These are phyloP conservation scores for Planococcus citri DNA, from an alignment of 1,140 invertebrate species.

Conservation along the genomic window DNA sequence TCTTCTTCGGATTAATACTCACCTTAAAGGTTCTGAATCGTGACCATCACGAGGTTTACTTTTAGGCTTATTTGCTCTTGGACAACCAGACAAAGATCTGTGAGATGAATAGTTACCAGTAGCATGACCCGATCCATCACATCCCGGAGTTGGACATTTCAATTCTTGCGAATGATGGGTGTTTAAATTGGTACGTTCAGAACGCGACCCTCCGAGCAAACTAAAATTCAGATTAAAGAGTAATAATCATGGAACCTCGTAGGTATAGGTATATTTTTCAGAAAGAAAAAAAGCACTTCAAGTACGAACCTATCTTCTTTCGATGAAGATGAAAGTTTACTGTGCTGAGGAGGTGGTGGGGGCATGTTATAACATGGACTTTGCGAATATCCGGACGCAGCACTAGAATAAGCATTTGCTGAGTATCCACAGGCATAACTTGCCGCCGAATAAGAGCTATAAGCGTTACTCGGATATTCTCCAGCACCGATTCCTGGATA, in stretches of 20 bases:
- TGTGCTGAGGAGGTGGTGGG: slow-evolving; percentile 41
- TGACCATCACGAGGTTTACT: slow-evolving; percentile 82
- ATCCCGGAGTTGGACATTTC: slow-evolving; percentile 84
- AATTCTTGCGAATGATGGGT: slow-evolving; percentile 49
- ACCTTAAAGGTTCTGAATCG: slow-evolving; percentile 79
- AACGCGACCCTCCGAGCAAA: neutral
- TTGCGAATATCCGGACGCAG: slow-evolving; percentile 55
- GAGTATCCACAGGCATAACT: slow-evolving; percentile 56
- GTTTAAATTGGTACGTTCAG: slow-evolving; percentile 4
- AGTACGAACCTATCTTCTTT: slow-evolving; percentile 60
- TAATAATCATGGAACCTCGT: no score
- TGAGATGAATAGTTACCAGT: slow-evolving; percentile 77
- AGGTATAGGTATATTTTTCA: neutral
- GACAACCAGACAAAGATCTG: slow-evolving; percentile 70
- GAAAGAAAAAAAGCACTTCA: neutral
- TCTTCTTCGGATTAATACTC: slow-evolving; percentile 25
- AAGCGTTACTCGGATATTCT: slow-evolving; percentile 49
- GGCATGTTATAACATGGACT: slow-evolving; percentile 69
- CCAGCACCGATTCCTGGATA: slow-evolving; percentile 49
- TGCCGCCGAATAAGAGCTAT: slow-evolving; percentile 48
- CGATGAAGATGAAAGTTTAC: slow-evolving; percentile 37
- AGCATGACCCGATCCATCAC: slow-evolving; percentile 74
- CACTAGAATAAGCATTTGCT: slow-evolving; percentile 41
- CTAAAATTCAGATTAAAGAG: neutral
- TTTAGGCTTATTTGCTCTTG: slow-evolving; percentile 79